phyloP scores from a whole-genome alignment of 2,113 vertebrate genomes.

The Hoplias malabaricus region DNA sequence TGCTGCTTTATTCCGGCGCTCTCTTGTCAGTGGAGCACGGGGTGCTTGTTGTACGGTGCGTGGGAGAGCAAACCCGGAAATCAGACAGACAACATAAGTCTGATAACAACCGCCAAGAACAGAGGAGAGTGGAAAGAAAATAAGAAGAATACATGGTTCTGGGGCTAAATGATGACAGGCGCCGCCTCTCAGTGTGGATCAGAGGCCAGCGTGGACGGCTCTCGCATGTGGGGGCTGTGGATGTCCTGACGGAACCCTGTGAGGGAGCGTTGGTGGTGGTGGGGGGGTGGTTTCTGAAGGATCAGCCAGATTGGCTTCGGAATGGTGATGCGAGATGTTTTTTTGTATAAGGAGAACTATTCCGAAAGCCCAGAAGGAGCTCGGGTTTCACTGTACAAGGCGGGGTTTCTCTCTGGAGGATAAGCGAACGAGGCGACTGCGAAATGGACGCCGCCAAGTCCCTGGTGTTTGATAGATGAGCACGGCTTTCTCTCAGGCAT shows the following conservation, averaged over 20 bases:
- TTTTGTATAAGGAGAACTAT: slow-evolving; percentile 30
- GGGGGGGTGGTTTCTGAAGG: background rate
- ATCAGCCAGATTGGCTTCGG: background rate
- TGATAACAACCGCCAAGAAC: background rate
- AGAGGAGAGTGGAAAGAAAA: background rate
- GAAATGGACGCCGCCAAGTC: slow-evolving; percentile 22
- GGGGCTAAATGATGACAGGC: background rate
- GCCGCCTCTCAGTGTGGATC: background rate
- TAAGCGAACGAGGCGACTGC: slow-evolving; percentile 7
- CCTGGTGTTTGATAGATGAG: slow-evolving; percentile 31
- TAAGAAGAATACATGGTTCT: background rate
- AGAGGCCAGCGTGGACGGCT: background rate
- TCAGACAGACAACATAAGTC: slow-evolving; percentile 3
- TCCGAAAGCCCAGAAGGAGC: slow-evolving; percentile 9
- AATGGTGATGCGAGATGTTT: slow-evolving; percentile 22
- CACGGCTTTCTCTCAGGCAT: background rate
- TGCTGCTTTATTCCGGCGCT: slow-evolving; percentile 9
- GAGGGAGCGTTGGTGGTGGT: background rate
- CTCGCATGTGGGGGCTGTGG: background rate
- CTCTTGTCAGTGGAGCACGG: background rate
- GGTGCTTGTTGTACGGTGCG: background rate
- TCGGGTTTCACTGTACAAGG: slow-evolving; percentile 25
- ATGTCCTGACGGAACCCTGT: background rate
- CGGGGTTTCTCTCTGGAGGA: slow-evolving; percentile 19
- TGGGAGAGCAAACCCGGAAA: slow-evolving; percentile 7